Evolutionary conservation across 2,888 invertebrate genomes (phyloP).

Genomic region (Ceramica pisi): DNA sequence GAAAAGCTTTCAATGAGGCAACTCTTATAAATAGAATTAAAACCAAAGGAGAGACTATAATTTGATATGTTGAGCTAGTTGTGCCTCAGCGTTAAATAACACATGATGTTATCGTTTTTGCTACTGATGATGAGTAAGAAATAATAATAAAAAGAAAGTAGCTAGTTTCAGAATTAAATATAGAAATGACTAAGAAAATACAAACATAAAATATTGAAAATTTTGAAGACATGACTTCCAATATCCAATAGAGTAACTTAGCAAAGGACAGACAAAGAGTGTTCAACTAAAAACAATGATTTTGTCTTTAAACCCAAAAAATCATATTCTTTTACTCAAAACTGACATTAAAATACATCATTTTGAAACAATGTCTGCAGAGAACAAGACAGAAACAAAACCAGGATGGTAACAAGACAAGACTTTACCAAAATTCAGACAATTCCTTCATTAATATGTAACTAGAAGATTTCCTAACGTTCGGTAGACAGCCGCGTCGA

Average conservation of each 20-base stretch:
- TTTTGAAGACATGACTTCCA: not conserved
- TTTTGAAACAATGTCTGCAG: conserved; percentile 27
- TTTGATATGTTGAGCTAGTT: not conserved
- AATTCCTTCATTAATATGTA: conserved; percentile 67
- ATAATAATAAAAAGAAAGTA: not conserved
- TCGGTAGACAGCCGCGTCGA: conserved; percentile 74
- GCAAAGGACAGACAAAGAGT: not conserved
- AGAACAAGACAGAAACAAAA: conserved; percentile 18
- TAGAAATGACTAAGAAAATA: not conserved
- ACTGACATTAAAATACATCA: conserved; percentile 42
- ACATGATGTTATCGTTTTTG: not conserved
- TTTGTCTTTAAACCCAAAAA: conserved; percentile 21
- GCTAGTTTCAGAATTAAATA: not conserved
- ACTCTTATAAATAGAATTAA: not conserved
- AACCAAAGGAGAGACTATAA: not conserved
- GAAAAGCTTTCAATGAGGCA: conserved; percentile 10
- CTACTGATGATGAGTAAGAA: not conserved
- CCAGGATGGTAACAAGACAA: conserved; percentile 57
- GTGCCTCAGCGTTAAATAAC: not conserved
- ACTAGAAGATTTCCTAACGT: conserved; percentile 46
- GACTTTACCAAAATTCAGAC: conserved; percentile 53
- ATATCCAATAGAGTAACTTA: not conserved
- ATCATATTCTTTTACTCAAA: conserved; percentile 2
- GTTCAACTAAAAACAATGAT: not conserved
- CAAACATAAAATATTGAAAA: not conserved